A percentile compares a stretch with the other conserved stretches of the same genome.
These are phyloP conservation scores for Sycon ciliatum DNA, from an alignment of 37 sponge, comb jelly and placozoan genomes.

Conservation along the genomic window DNA sequence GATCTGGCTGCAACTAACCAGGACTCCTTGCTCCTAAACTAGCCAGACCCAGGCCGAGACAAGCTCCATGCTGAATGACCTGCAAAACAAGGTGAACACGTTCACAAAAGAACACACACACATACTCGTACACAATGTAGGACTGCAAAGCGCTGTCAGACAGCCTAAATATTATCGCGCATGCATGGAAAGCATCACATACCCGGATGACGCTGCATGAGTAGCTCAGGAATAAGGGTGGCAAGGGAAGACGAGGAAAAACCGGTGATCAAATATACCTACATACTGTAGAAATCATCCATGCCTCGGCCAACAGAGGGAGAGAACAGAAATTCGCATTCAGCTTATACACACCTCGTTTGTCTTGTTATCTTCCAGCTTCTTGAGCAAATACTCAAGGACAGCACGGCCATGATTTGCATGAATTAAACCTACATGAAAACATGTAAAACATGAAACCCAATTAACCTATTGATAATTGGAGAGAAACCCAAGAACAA, in stretches of 20 bases:
- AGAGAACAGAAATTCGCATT: neutral
- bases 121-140: too few relatives aligned
- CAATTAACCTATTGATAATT: neutral
- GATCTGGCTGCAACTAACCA: too few relatives aligned
- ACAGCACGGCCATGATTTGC: conserved; percentile 86
- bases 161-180: too few relatives aligned
- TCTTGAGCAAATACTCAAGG: conserved; percentile 75
- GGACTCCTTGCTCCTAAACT: conserved; percentile 79
- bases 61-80: conserved; percentile 90
- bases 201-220: too few relatives aligned
- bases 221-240: too few relatives aligned
- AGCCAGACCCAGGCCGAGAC: conserved; percentile 92
- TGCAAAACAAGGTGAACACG: conserved; percentile 24
- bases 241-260: too few relatives aligned
- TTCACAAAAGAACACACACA: neutral
- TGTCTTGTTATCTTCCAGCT: conserved; percentile 55
- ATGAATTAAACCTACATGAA: conserved; percentile 72
- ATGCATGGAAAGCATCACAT: too few relatives aligned
- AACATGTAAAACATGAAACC: neutral
- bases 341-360: conserved; percentile 69
- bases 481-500: neutral
- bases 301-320: neutral
- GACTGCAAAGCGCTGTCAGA: too few relatives aligned
- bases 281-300: too few relatives aligned
- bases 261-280: too few relatives aligned